These are phyloP conservation scores for Drosophila austrosaltans DNA, from an alignment of 2,888 invertebrate species.

Conservation along the genomic window DNA sequence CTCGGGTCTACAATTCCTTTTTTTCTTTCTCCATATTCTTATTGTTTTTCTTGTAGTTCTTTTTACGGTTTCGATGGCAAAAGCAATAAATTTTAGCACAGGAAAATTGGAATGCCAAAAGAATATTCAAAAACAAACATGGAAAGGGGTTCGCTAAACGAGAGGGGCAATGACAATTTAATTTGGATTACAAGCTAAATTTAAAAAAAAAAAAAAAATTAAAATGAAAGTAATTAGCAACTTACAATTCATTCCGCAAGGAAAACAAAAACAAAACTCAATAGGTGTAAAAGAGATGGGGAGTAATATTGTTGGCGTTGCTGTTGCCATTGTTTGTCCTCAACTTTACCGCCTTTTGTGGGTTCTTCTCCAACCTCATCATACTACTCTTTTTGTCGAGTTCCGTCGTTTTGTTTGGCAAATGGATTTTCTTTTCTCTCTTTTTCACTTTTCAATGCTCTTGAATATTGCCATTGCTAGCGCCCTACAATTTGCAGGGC, in stretches of 20 bases:
- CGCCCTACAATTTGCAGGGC: not conserved
- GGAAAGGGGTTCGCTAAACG: not conserved
- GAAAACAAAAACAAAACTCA: not conserved
- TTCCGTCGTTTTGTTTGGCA: constrained; percentile 60
- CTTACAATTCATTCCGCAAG: not conserved
- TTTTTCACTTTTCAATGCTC: constrained; percentile 45
- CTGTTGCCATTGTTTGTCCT: constrained; percentile 50
- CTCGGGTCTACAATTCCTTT: constrained; percentile 43
- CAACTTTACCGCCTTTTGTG: constrained; percentile 50
- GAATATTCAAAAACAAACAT: constrained; percentile 49
- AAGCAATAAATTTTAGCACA: constrained; percentile 27
- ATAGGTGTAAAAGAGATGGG: not conserved
- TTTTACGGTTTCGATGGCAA: constrained; percentile 72
- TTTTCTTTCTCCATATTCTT: constrained; percentile 2
- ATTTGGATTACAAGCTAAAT: not conserved
- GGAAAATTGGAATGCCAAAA: constrained; percentile 62
- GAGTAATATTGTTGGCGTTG: not conserved
- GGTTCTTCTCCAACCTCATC: constrained; percentile 33
- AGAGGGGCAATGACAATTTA: not conserved
- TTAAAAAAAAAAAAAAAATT: too few relatives aligned
- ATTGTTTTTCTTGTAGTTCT: constrained; percentile 36
- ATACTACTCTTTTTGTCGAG: constrained; percentile 27
- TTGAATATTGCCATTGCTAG: constrained; percentile 45
- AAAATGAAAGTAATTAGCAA: too few relatives aligned
- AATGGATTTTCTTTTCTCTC: constrained; percentile 49